Conservation (phyloP, 2,797 vertebrate genomes). For the Neoniphon sammara region DNA sequence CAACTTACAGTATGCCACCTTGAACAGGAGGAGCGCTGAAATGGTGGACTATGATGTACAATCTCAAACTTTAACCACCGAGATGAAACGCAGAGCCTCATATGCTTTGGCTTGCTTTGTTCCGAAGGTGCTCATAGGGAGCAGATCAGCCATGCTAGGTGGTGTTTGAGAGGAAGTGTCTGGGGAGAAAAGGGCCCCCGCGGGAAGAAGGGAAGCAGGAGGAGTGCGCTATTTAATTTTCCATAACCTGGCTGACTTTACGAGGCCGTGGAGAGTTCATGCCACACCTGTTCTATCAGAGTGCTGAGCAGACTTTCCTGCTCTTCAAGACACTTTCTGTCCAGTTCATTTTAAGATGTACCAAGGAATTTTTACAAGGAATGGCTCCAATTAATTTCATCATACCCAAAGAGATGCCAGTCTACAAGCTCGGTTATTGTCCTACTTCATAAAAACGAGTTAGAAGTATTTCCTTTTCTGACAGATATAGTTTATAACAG, state of each 20-base stretch:
- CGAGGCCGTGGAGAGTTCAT: constrained; percentile 51
- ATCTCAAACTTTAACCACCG: constrained; percentile 63
- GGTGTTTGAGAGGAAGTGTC: constrained; percentile 58
- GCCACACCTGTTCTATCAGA: constrained; percentile 46
- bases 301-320: constrained; percentile 6
- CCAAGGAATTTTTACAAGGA: neutral
- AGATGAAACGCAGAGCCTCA: constrained; percentile 64
- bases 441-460: too few relatives aligned
- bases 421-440: too few relatives aligned
- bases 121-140: constrained; percentile 67
- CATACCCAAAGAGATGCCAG: neutral
- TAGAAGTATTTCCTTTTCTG: too few relatives aligned
- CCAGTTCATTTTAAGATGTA: neutral
- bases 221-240: constrained; percentile 59
- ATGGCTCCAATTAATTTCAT: neutral
- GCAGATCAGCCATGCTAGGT: constrained; percentile 55
- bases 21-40: constrained; percentile 44
- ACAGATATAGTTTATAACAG: too few relatives aligned
- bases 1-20: constrained; percentile 51
- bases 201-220: constrained; percentile 56
- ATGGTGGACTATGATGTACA: constrained; percentile 66
- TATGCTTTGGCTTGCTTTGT: constrained; percentile 37
- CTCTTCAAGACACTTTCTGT: constrained; percentile 1
- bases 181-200: constrained; percentile 55
- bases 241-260: constrained; percentile 49